Conservation (phyloP, 2,797 vertebrate genomes). For the Poeciliopsis turneri region DNA sequence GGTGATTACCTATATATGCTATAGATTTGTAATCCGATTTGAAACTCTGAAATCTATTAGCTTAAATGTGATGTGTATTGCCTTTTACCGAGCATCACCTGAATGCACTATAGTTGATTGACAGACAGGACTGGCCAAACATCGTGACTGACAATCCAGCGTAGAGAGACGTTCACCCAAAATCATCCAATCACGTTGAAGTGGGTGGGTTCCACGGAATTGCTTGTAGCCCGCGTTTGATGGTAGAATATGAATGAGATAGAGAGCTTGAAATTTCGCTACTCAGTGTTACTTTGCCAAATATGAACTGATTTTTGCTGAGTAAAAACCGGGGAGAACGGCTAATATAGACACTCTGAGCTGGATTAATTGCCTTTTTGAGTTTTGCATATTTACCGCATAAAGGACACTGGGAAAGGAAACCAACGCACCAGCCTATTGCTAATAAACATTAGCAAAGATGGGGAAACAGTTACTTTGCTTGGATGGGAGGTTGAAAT, state of each 20-base stretch:
- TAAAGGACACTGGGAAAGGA: background rate
- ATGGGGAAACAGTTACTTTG: conserved; percentile 1
- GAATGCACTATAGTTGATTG: conserved; percentile 51
- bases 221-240: conserved; percentile 22
- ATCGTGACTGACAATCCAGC: background rate
- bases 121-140: conserved; percentile 19
- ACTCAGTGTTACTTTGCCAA: background rate
- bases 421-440: background rate
- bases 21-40: background rate
- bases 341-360: background rate
- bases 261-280: conserved; percentile 10
- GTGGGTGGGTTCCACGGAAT: background rate
- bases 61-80: background rate
- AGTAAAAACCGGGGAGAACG: background rate
- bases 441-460: conserved; percentile 66
- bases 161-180: background rate
- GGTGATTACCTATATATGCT: background rate
- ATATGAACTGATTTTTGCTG: background rate
- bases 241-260: conserved; percentile 28
- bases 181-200: conserved; percentile 51
- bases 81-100: background rate
- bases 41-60: background rate
- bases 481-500: conserved; percentile 17
- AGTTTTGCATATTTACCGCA: background rate
- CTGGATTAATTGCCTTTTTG: too few relatives aligned